Evolutionary conservation across 2,888 invertebrate genomes (phyloP), one percentile per base, ranked within the genome.

Genomic region (Gandaritis pyraliata): DNA sequence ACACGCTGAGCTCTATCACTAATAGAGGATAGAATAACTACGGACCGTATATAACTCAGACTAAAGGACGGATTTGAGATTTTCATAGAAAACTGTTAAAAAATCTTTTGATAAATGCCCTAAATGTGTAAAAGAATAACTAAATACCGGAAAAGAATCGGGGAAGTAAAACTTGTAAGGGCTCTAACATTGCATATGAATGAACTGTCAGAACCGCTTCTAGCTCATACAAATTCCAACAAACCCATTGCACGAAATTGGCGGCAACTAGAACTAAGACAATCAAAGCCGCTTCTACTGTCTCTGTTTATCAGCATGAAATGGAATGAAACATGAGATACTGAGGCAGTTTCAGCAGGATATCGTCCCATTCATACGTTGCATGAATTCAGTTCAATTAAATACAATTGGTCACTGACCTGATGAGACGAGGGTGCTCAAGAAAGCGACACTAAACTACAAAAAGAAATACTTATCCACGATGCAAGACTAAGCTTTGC

Each of bases 351-450:
- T 43, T 43, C 15, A 16, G 15, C 16, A 43, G 16, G 43, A 43
- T 15, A 1, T 4, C 16, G 43, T 43, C 10, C 16, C 43, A 33
- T 39, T 39, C 39, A 41, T 16, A 11, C 8, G 43, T 4, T 43
- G 16, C 43, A 43, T 16, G 15, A 16, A 43, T 43, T 16, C 43
- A 43, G 11, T 4, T 43, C 11, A 16, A 43, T 43, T 16, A 43
- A 43, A 16, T 43, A 16, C 11, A 43, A 43, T 43, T 43, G 43
- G 43, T 43, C 43, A 43, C 43, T 43, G 43, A 43, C 13, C 43
- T 43, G 43, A 43, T 15, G 15, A 15, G 16, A 43, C 15, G 8
- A 15, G 16, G 16, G 7, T 43, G 16, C 43, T 43, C 7, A 13
- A 41, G 43, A 16, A 10, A 16, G 13, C 13, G 15, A 8, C 1